Evolutionary conservation across 2,113 vertebrate genomes (phyloP), one percentile per base, ranked within the genome.

Genomic region (Felis chaus): DNA sequence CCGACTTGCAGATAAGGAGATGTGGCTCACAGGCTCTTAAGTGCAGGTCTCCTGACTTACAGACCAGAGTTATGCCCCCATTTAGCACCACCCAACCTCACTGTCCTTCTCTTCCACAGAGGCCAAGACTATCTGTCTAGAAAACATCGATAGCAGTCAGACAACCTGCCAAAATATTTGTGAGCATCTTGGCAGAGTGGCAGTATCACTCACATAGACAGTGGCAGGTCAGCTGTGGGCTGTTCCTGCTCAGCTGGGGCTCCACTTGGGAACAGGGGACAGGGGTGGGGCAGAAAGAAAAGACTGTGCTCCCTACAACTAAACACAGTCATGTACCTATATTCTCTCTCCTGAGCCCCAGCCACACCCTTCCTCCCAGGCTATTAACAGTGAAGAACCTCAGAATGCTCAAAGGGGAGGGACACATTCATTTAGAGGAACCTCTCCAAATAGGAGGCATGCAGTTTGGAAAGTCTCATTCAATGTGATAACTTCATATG

Each of bases 81-180:
- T 12, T n/a, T 3, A 85, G 63, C 12, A 21, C 23, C 68, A 63
- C 66, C 88, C 7, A 19, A 41, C 18, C 96, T 97, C 94, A 87
- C 0, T 82, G 3, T 5, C 91, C 97, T 96, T 94, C 65, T 94
- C 73, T 94, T 68, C 91, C 95, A 80, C 7, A 86, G 50, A 97
- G 93, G 90, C 65, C 79, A 98, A 98, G 94, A 85, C 94, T 80
- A 92, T 78, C 68, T 97, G 76, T 92, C 90, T 97, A 97, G 96
- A 97, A 98, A 94, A 82, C 69, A 57, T 95, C 97, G 90, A 91
- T 81, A 96, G 79, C 97, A 97, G 96, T 96, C 63, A 92, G 83
- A 96, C 78, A 63, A 36, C 41, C 53, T 97, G 89, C 65, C 90
- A 98, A 97, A 98, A 98, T 96, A 98, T 96, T 89, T 97, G 97